Percentiles rank a stretch among this genome's conserved stretches.
Evolutionary conservation across 2,113 vertebrate species (phyloP).

Genomic region (Formicarius rufipectus): DNA sequence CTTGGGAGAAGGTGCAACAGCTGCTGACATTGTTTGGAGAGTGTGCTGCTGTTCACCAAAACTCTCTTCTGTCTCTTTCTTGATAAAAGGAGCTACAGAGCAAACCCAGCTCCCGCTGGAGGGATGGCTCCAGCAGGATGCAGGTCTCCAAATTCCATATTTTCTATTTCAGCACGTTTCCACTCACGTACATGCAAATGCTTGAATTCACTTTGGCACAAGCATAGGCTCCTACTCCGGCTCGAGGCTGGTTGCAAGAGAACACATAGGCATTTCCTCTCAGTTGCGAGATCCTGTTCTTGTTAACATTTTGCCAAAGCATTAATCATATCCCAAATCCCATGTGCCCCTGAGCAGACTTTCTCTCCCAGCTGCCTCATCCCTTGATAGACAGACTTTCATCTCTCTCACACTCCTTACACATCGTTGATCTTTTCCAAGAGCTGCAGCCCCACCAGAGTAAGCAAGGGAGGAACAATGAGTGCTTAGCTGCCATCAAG

Average conservation of each 20-base stretch:
- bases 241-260: not conserved
- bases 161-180: not conserved
- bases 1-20: not conserved
- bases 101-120: not conserved
- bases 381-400: slow-evolving; percentile 36
- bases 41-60: not conserved
- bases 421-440: not conserved
- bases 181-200: not conserved
- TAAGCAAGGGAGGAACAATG: not conserved
- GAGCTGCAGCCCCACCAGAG: not conserved
- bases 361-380: slow-evolving; percentile 4
- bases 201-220: not conserved
- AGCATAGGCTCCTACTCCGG: not conserved
- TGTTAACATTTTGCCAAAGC: not conserved
- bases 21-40: not conserved
- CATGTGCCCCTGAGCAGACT: not conserved
- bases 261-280: slow-evolving; percentile 28
- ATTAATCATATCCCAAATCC: slow-evolving; percentile 39
- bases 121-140: not conserved
- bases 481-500: not conserved
- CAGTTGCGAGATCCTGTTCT: slow-evolving; percentile 29
- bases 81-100: not conserved
- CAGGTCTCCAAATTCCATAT: not conserved
- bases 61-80: not conserved
- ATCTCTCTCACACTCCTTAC: not conserved